phyloP scores from a whole-genome alignment of 2,113 vertebrate genomes.

The Arizona elegans region DNA sequence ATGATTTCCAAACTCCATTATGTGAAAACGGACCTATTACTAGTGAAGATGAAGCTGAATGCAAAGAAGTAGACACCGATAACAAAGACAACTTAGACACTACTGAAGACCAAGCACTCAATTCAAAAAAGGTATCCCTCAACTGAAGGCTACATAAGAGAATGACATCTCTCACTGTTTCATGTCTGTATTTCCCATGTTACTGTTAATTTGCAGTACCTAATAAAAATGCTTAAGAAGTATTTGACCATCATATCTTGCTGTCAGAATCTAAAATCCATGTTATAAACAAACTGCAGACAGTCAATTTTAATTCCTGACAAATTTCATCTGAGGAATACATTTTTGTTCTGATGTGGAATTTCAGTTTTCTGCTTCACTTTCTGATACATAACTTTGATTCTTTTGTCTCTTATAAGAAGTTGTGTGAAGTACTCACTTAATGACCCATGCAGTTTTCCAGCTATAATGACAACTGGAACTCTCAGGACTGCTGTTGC shows the following conservation, averaged over 20 bases:
- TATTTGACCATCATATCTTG: not conserved
- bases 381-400: not conserved
- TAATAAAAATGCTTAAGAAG: not conserved
- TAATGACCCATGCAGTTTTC: not conserved
- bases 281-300: not conserved
- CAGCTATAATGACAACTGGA: not conserved
- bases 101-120: slow-evolving; percentile 75
- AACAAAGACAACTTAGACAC: slow-evolving; percentile 81
- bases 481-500: not conserved
- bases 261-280: not conserved
- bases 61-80: slow-evolving; percentile 83
- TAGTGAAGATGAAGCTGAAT: slow-evolving; percentile 89
- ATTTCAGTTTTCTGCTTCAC: not conserved
- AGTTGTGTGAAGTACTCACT: not conserved
- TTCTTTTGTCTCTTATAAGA: not conserved
- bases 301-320: not conserved
- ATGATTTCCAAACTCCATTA: slow-evolving; percentile 94
- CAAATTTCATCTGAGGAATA: not conserved
- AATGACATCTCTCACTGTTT: not conserved
- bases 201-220: not conserved
- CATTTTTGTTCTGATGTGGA: not conserved
- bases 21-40: slow-evolving; percentile 90
- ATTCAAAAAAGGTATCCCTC: slow-evolving; percentile 85
- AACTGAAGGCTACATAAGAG: not conserved
- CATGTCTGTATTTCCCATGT: not conserved